These are phyloP conservation scores for Popillia japonica DNA, from an alignment of 1,140 invertebrate genomes.

Conservation along the genomic window DNA sequence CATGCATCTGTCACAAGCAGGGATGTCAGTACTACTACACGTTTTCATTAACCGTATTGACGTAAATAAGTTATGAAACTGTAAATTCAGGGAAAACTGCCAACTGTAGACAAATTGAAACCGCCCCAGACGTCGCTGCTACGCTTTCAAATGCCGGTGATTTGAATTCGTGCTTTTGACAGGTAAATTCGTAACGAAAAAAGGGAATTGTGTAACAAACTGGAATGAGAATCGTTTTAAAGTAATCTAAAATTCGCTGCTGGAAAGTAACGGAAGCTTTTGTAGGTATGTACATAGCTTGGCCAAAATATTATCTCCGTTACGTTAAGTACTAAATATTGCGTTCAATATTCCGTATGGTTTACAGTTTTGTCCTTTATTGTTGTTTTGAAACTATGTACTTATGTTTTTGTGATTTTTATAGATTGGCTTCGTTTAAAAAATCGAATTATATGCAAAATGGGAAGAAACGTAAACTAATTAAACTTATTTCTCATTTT, in stretches of 20 bases:
- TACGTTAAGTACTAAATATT: too few species aligned
- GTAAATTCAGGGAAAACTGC: neutral
- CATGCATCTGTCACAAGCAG: conserved; percentile 4
- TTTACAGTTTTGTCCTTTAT: too few species aligned
- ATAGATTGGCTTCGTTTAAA: too few species aligned
- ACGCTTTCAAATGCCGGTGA: neutral
- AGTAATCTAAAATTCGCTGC: neutral
- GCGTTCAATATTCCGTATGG: too few species aligned
- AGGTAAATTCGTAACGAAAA: neutral
- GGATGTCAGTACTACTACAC: neutral
- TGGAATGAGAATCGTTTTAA: neutral
- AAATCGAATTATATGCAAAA: too few species aligned
- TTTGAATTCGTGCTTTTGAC: neutral
- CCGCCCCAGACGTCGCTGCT: neutral
- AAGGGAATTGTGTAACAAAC: neutral
- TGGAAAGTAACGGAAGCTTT: too few species aligned
- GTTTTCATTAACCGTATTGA: conserved; percentile 19
- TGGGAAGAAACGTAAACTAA: too few species aligned
- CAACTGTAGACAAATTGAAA: neutral
- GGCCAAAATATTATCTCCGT: too few species aligned
- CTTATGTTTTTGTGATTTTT: too few species aligned
- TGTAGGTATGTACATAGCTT: too few species aligned
- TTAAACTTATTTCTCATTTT: too few species aligned
- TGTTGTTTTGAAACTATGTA: too few species aligned
- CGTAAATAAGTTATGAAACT: conserved; percentile 24